phyloP scores from a whole-genome alignment of 2,888 invertebrate species.

The Mimumesa dahlbomi region DNA sequence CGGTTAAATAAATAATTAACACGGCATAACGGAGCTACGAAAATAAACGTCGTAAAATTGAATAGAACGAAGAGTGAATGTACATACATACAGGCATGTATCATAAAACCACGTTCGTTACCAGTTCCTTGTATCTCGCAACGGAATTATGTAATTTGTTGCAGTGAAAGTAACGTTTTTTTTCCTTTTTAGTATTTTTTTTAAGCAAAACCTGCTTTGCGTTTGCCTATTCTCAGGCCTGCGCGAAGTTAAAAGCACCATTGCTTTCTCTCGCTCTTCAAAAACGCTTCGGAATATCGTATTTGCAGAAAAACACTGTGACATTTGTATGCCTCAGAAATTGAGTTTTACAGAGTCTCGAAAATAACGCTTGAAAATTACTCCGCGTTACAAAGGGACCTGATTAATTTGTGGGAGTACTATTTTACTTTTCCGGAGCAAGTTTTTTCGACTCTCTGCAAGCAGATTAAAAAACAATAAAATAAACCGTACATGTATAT shows the following conservation, averaged over 20 bases:
- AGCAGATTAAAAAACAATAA: neutral
- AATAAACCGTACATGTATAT: neutral
- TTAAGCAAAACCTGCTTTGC: conserved; percentile 18
- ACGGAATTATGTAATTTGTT: conserved; percentile 15
- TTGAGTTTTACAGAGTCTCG: neutral
- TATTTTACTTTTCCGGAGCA: neutral
- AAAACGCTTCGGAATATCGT: neutral
- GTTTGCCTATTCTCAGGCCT: neutral
- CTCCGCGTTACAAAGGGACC: no score
- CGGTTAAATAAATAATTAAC: neutral
- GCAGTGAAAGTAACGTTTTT: conserved; percentile 34
- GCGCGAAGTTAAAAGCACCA: neutral
- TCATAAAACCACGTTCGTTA: conserved; percentile 4
- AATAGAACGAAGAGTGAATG: neutral
- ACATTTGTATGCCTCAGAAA: neutral
- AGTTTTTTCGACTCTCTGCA: neutral
- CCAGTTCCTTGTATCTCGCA: neutral
- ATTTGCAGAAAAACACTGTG: neutral
- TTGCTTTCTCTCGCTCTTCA: conserved; percentile 1
- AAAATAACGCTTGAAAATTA: no score
- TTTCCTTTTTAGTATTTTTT: neutral
- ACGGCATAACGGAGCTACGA: neutral
- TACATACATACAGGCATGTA: neutral
- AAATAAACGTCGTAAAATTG: neutral
- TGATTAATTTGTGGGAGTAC: no score